These are phyloP conservation scores for Dryocosmus kuriphilus DNA, from an alignment of 2,888 invertebrate species.

Conservation along the genomic window DNA sequence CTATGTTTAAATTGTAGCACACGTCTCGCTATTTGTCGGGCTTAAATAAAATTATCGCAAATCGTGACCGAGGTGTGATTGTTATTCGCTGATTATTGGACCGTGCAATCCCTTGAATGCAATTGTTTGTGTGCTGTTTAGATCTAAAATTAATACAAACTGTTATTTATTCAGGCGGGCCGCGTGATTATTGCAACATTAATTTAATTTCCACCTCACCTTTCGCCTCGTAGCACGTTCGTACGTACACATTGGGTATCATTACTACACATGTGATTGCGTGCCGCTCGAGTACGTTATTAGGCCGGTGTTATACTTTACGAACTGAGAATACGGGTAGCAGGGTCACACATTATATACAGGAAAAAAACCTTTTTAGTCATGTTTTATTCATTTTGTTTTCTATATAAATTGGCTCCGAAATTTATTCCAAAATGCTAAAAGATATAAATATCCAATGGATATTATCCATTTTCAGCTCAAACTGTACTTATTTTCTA, in stretches of 20 bases:
- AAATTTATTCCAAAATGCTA: no score
- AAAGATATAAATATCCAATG: no score
- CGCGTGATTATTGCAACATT: constrained; percentile 57
- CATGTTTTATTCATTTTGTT: no score
- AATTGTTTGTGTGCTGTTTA: constrained; percentile 56
- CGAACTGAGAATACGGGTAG: neutral
- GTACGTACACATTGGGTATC: neutral
- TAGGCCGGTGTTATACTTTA: neutral
- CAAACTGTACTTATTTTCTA: no score
- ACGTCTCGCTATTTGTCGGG: constrained; percentile 44
- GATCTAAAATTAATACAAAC: constrained; percentile 61
- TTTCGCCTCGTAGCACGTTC: neutral
- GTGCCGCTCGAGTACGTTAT: neutral
- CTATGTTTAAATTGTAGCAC: neutral
- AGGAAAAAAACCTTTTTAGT: no score
- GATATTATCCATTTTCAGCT: no score
- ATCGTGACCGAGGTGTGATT: constrained; percentile 46
- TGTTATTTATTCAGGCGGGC: constrained; percentile 55
- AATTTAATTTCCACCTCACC: constrained; percentile 51
- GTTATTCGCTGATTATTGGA: constrained; percentile 55
- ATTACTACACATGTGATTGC: neutral
- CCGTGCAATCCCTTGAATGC: constrained; percentile 43
- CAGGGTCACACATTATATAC: no score
- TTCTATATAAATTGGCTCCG: no score
- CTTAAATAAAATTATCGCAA: constrained; percentile 55